These are phyloP conservation scores for Zaprionus lachaisei DNA, from an alignment of 1,140 invertebrate genomes.

Conservation along the genomic window DNA sequence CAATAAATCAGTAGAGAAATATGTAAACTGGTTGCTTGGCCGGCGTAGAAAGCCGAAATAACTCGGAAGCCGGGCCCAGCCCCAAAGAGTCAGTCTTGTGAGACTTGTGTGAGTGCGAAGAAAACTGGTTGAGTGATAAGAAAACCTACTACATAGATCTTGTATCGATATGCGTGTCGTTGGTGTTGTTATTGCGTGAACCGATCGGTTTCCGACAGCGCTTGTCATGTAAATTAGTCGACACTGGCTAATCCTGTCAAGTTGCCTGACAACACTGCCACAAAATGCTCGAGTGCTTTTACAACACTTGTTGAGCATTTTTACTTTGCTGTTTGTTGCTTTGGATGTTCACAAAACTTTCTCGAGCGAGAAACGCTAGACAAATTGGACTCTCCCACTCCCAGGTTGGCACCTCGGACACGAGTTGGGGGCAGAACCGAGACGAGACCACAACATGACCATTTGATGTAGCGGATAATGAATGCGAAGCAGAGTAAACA, in stretches of 20 bases:
- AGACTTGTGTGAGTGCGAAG: neutral
- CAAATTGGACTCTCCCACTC: slow-evolving; percentile 41
- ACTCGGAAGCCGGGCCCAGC: slow-evolving; percentile 64
- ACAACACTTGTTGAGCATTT: slow-evolving; percentile 17
- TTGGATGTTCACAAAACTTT: slow-evolving; percentile 44
- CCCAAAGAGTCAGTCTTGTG: neutral
- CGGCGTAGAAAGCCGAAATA: slow-evolving; percentile 65
- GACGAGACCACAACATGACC: slow-evolving; percentile 30
- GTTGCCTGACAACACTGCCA: slow-evolving; percentile 39
- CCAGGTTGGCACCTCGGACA: slow-evolving; percentile 53
- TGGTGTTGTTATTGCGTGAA: slow-evolving; percentile 60
- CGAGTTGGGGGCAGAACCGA: neutral
- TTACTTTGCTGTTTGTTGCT: slow-evolving; percentile 3
- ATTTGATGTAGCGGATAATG: slow-evolving; percentile 36
- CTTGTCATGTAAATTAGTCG: slow-evolving; percentile 72
- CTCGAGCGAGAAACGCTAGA: slow-evolving; percentile 26
- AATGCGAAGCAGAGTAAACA: slow-evolving; percentile 65
- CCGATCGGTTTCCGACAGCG: slow-evolving; percentile 70
- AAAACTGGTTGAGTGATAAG: slow-evolving; percentile 67
- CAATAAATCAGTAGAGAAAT: slow-evolving; percentile 67
- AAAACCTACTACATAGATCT: slow-evolving; percentile 37
- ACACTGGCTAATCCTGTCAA: slow-evolving; percentile 53
- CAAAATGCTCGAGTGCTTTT: slow-evolving; percentile 18
- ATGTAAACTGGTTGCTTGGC: slow-evolving; percentile 63
- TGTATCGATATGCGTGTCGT: neutral